These are phyloP conservation scores for Clistopyga incitator DNA, from an alignment of 2,888 invertebrate genomes.

Conservation along the genomic window DNA sequence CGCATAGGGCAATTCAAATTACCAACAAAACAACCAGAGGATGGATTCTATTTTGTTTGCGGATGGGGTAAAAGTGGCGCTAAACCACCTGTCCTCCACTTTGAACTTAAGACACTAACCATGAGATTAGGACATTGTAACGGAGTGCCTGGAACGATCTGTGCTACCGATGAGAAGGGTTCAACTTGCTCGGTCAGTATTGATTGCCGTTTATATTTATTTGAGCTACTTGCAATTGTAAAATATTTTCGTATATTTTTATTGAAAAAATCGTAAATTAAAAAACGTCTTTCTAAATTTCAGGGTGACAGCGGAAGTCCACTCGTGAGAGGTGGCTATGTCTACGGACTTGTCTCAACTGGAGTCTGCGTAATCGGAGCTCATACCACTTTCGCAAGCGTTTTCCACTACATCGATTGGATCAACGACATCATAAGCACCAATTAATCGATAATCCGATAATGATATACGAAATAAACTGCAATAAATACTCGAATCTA, in stretches of 20 bases:
- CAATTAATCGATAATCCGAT: not conserved
- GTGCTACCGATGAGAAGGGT: not conserved
- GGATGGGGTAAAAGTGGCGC: not conserved
- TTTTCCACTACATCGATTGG: conserved; percentile 18
- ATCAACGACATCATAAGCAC: not conserved
- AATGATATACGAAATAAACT: not conserved
- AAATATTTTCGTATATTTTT: no score
- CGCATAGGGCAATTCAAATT: not conserved
- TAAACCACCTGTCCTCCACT: not conserved
- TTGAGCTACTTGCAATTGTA: not conserved
- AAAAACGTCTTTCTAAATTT: no score
- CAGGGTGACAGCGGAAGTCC: conserved; percentile 44
- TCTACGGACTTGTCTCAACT: not conserved
- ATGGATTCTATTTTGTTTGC: not conserved
- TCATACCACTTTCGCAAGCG: not conserved
- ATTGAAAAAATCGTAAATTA: no score
- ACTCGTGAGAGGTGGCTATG: not conserved
- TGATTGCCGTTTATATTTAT: not conserved
- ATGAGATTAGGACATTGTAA: not conserved
- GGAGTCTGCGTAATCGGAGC: no score
- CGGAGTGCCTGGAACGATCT: not conserved
- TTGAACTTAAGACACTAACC: not conserved
- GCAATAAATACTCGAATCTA: no score
- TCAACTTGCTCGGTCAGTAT: not conserved
- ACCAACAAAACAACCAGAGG: not conserved